Base-by-base conservation (phyloP, 2,113 vertebrate species). In the Phycodurus eques region DNA sequence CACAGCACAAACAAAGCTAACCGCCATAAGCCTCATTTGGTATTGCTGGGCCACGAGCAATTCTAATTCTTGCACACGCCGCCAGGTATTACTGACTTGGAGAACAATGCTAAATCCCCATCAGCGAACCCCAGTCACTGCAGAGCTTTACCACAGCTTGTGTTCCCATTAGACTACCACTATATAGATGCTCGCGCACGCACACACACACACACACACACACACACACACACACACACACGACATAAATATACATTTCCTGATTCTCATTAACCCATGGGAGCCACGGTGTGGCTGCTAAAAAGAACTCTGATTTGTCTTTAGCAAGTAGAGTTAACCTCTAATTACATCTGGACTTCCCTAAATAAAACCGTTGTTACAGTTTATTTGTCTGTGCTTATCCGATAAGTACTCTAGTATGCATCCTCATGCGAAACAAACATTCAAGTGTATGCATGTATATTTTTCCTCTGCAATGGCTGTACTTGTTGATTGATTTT, bases 181-280 rank as follows among this genome's bases (percentile, higher is more conserved):
- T 77, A 74, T 67, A 78, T 54, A 71, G 66, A 56, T 35, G 15
- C 62, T 75, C 73, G 61, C 74, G 75, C 44, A 53, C 12, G 27
- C 63, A 67, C 70, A 66, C 59, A 69, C 51, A 67, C 44, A 10
- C 14, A 27, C 65, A 68, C 69, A 70, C 57, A 68, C 49, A 66
- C 43, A 9, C 2, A 69, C 51, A 67, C 44, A 10, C 14, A 27
- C 65, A 68, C 69, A 70, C 57, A 68, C 49, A 66, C 43, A 9
- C 2, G 19, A 49, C 63, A 43, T 65, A 79, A 73, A 65, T 69
- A n/a, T 72, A 72, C 33, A 59, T 70, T 63, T 74, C 74, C 65
- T 81, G 81, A 79, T 88, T 88, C 83, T 85, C 78, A 92, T 92
- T 93, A 92, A 92, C 92, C 91, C 88, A 79, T 78, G 75, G 83